Base-by-base conservation (phyloP, 2,113 vertebrate genomes). In the Hemiscyllium ocellatum region DNA sequence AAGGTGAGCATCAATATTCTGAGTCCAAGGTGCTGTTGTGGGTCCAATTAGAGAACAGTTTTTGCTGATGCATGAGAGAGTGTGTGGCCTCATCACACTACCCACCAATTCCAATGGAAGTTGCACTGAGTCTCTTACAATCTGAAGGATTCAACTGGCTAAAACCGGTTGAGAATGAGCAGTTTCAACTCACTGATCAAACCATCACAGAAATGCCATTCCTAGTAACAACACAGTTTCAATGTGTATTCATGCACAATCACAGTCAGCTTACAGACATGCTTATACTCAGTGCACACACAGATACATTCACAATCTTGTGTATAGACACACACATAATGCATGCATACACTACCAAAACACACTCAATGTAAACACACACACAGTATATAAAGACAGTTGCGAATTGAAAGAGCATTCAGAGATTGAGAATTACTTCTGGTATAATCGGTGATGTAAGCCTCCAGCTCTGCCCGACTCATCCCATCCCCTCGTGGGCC, bases 391-490 rank as follows among this genome's bases (percentile, higher is more conserved):
- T 42, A 87, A 47, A 87, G 13, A 0, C 85, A 47, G 20, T 50
- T 24, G 13, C 29, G 26, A 50, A 89, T 89, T 52, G 56, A 89
- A 17, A 19, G 12, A 7, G 29, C 6, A 89, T 22, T 56, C 86
- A 89, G 47, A 56, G 22, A 15, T 52, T 52, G 22, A 89, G 29
- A 42, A 24, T 69, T 94, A 94, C 93, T 94, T 94, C 93, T 42
- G 93, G 20, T 70, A 42, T 70, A 94, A 29, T 94, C 93, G 0
- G 93, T 94, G 93, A 94, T 19, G 37, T 70, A 94, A 26, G 93
- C 93, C 22, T 94, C 93, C 20, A 70, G 8, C 37, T 94, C 93
- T 3, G 66, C 5, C 0, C 66, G 93, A 15, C 65, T 69, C 17
- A 94, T 2, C 20, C 93, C 66, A 8, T 42, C 66, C 2, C 93